These are phyloP conservation scores for Tenualosa thibaudeaui DNA, from an alignment of 2,797 vertebrate genomes.

Conservation along the genomic window DNA sequence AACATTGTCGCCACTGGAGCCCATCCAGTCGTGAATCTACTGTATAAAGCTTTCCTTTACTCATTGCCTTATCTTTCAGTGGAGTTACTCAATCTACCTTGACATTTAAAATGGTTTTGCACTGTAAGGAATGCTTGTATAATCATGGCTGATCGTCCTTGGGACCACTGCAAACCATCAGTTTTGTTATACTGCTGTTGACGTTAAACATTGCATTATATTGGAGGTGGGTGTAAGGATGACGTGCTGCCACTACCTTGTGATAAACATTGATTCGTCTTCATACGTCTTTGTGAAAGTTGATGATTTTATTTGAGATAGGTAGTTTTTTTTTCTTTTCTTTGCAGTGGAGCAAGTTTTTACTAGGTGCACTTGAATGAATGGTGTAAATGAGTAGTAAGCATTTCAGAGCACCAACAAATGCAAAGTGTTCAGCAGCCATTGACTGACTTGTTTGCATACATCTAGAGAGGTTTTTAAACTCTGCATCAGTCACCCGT, in stretches of 20 bases:
- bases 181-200: constrained; percentile 32
- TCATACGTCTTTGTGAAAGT: constrained; percentile 31
- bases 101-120: constrained; percentile 51
- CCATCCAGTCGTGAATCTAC: not conserved
- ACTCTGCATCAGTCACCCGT: not conserved
- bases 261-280: constrained; percentile 23
- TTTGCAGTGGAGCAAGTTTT: no score
- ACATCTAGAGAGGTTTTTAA: not conserved
- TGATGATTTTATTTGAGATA: not conserved
- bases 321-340: no score
- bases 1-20: constrained; percentile 9
- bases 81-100: constrained; percentile 53
- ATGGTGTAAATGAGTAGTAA: not conserved
- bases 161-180: constrained; percentile 11
- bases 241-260: constrained; percentile 39
- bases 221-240: constrained; percentile 24
- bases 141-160: constrained; percentile 44
- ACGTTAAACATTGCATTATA: constrained; percentile 32
- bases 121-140: constrained; percentile 42
- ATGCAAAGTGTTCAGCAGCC: not conserved
- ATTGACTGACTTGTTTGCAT: not conserved
- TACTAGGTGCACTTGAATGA: not conserved
- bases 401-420: not conserved
- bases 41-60: constrained; percentile 35
- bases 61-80: constrained; percentile 21